Percentiles rank a stretch among this genome's conserved stretches.
Conservation (phyloP, 2,888 invertebrate genomes). For the Ennomos quercinarius region DNA sequence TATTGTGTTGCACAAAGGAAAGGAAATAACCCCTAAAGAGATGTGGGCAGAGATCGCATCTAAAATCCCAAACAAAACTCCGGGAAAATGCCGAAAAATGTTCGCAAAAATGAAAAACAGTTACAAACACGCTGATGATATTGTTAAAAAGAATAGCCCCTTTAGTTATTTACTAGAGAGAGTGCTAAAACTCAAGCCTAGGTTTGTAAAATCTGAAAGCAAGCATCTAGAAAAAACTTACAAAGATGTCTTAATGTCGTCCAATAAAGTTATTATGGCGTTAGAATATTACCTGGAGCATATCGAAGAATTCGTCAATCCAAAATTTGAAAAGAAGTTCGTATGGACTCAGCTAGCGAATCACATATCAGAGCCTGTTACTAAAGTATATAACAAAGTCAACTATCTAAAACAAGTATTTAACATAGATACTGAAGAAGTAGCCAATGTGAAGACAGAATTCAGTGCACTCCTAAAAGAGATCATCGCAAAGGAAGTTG, state of each 20-base stretch:
- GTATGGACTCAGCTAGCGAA: conserved; percentile 71
- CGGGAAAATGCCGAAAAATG: conserved; percentile 65
- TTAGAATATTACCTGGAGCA: conserved; percentile 69
- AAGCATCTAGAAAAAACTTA: conserved; percentile 54
- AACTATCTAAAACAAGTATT: conserved; percentile 70
- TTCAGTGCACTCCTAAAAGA: conserved; percentile 57
- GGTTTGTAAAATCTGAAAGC: conserved; percentile 54
- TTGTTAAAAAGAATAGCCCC: conserved; percentile 43
- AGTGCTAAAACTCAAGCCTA: conserved; percentile 61
- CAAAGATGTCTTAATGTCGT: conserved; percentile 59
- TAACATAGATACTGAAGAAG: conserved; percentile 49
- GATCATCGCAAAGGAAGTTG: conserved; percentile 58
- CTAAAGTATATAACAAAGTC: conserved; percentile 69
- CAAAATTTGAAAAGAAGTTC: conserved; percentile 71
- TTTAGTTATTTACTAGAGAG: conserved; percentile 61
- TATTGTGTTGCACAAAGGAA: conserved; percentile 56
- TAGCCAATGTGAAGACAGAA: conserved; percentile 45
- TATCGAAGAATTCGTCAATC: conserved; percentile 71
- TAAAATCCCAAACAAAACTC: conserved; percentile 59
- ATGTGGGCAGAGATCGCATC: conserved; percentile 70
- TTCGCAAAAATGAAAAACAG: conserved; percentile 61
- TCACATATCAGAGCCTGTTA: conserved; percentile 58
- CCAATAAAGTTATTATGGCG: conserved; percentile 61
- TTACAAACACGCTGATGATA: conserved; percentile 48
- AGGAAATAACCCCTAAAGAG: conserved; percentile 59